Evolutionary conservation across 2,797 vertebrate species (phyloP), one percentile per base, ranked within the genome.

Genomic region (Capromys pilorides): DNA sequence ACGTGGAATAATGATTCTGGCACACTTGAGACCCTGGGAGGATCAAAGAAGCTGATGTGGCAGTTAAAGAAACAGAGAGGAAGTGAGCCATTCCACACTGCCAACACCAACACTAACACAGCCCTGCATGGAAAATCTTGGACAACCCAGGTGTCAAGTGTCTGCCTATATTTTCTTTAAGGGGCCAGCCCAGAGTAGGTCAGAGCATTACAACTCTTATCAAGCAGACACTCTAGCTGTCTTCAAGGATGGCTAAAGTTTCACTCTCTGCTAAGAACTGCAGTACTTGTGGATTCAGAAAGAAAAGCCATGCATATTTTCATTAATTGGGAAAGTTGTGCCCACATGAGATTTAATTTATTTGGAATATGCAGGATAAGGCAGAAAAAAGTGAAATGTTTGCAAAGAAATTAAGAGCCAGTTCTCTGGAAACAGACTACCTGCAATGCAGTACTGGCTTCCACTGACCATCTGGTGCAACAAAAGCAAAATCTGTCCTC

Each of bases 31-130:
- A 93, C 97, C 96, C 96, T 94, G 94, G 95, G 97, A 97, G 95
- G 97, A 98, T 98, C 98, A 98, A 98, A 98, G 97, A 83, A 92
- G 77, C 67, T 94, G 83, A 28, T 0, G 45, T 98, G 98, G 97
- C 98, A 98, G 97, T 96, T 96, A 95, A 87, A 92, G 98, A 97
- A 97, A 97, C 16, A 22, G 95, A 96, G 96, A 98, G 97, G 97
- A 98, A 98, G 96, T 94, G 77, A 87, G 96, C 62, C 7, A 31
- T 96, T 93, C 94, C 95, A 96, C 91, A 13, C 69, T 84, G 98
- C 98, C 98, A 98, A 97, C 95, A 97, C 96, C 98, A 98, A 97
- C 95, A 97, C 96, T 97, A 98, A 98, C 97, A 98, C 73, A 93
- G 88, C 61, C 89, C 67, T 86, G 71, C 0, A 36, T 94, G 62